phyloP scores from a whole-genome alignment of 2,113 vertebrate species.

The Forbesichthys agassizii region DNA sequence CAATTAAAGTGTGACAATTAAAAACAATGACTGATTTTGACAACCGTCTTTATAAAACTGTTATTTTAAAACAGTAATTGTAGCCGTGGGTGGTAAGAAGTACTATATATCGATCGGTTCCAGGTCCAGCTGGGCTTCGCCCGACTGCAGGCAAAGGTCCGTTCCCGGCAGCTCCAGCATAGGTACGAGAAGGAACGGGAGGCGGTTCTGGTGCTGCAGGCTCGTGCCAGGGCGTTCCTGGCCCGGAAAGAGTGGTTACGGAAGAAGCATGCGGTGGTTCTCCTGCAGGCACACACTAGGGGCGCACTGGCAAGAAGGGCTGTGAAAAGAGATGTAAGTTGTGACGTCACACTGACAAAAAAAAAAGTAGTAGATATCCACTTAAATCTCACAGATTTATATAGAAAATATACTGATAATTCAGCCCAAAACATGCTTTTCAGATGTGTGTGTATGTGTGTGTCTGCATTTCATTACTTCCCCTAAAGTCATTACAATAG shows the following conservation, averaged over 20 bases:
- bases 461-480: too few species aligned
- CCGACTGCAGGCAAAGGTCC: constrained; percentile 87
- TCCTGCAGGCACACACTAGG: constrained; percentile 86
- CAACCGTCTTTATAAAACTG: too few species aligned
- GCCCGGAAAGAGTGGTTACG: constrained; percentile 75
- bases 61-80: too few species aligned
- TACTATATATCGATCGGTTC: not conserved
- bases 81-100: too few species aligned
- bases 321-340: constrained; percentile 22
- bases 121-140: constrained; percentile 86
- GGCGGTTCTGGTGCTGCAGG: constrained; percentile 77
- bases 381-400: too few species aligned
- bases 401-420: too few species aligned
- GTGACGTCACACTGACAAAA: constrained; percentile 20
- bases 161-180: constrained; percentile 73
- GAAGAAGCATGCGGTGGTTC: constrained; percentile 76
- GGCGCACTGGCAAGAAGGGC: constrained; percentile 79
- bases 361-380: too few species aligned
- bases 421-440: too few species aligned
- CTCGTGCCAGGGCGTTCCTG: constrained; percentile 78
- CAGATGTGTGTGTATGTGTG: too few species aligned
- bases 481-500: too few species aligned
- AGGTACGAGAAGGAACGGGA: constrained; percentile 75
- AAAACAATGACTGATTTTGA: too few species aligned
- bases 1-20: too few species aligned